Percentiles rank a stretch among this genome's conserved stretches.
These are phyloP conservation scores for Tipula confusa DNA, from an alignment of 2,888 invertebrate species.

Conservation along the genomic window DNA sequence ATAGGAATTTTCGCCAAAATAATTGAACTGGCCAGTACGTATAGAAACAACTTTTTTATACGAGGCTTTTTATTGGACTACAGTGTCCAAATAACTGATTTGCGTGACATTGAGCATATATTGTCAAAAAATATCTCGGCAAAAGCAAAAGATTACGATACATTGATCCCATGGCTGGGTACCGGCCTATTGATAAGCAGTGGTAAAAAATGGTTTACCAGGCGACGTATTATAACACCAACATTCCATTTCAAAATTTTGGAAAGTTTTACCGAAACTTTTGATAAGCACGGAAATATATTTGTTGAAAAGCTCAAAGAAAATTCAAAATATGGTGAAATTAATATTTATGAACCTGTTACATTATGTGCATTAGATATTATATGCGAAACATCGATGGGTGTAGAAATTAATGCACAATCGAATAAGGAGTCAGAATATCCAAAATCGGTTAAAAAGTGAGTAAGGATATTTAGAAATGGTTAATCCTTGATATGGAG, in stretches of 20 bases:
- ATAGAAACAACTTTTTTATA: not conserved
- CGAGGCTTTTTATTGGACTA: not conserved
- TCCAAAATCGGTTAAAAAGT: not conserved
- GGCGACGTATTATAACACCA: not conserved
- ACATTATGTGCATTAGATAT: not conserved
- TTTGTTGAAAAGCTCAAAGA: not conserved
- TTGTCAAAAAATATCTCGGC: not conserved
- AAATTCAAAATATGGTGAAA: not conserved
- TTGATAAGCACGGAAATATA: not conserved
- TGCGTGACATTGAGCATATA: not conserved
- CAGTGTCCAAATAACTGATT: not conserved
- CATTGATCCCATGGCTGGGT: not conserved
- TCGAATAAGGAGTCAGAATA: not conserved
- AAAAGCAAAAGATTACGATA: not conserved
- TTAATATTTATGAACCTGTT: not conserved
- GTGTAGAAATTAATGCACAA: not conserved
- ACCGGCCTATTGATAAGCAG: not conserved
- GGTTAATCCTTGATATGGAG: no score
- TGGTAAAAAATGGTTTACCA: not conserved
- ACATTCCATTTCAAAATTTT: not conserved
- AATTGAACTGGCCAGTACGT: not conserved
- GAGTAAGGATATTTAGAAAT: no score
- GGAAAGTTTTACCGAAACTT: not conserved
- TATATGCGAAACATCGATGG: slow-evolving; percentile 13
- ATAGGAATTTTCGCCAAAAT: not conserved